Percentiles rank a stretch among this genome's conserved stretches.
These are phyloP conservation scores for Caenorhabditis virilis DNA, from an alignment of 2,888 invertebrate genomes.

Conservation along the genomic window DNA sequence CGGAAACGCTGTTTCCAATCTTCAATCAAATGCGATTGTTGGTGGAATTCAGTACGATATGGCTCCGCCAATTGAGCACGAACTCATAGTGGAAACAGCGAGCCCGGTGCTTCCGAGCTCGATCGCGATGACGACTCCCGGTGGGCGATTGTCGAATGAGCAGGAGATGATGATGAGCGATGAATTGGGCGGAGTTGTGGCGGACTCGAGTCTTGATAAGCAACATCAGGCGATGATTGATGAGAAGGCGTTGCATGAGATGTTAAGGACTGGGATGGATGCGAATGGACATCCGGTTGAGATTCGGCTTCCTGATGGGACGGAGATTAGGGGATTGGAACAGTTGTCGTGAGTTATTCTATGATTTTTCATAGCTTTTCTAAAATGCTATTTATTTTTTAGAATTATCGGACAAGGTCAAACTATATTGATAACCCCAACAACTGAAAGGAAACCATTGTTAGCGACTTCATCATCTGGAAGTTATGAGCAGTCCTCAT, in stretches of 20 bases:
- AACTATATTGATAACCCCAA: constrained; percentile 19
- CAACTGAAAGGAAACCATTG: not conserved
- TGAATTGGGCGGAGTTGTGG: not conserved
- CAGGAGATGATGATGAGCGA: not conserved
- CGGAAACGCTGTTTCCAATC: not conserved
- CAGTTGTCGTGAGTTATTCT: constrained; percentile 15
- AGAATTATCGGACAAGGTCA: constrained; percentile 22
- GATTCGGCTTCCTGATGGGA: constrained; percentile 35
- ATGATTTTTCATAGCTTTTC: no score
- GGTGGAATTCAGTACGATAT: constrained; percentile 18
- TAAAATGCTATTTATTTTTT: no score
- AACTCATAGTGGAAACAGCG: not conserved
- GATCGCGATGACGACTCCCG: not conserved
- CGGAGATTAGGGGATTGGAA: constrained; percentile 8
- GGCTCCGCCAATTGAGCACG: constrained; percentile 7
- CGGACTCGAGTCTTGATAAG: not conserved
- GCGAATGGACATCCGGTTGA: constrained; percentile 38
- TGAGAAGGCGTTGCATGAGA: constrained; percentile 36
- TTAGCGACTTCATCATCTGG: not conserved
- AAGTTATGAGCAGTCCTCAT: no score
- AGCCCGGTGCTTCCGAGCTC: not conserved
- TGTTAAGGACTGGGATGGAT: constrained; percentile 40
- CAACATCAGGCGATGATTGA: constrained; percentile 38
- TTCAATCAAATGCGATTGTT: not conserved
- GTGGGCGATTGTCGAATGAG: not conserved